Evolutionary conservation across 2,113 vertebrate species (phyloP), one percentile per base, ranked within the genome.

Genomic region (Platichthys flesus): DNA sequence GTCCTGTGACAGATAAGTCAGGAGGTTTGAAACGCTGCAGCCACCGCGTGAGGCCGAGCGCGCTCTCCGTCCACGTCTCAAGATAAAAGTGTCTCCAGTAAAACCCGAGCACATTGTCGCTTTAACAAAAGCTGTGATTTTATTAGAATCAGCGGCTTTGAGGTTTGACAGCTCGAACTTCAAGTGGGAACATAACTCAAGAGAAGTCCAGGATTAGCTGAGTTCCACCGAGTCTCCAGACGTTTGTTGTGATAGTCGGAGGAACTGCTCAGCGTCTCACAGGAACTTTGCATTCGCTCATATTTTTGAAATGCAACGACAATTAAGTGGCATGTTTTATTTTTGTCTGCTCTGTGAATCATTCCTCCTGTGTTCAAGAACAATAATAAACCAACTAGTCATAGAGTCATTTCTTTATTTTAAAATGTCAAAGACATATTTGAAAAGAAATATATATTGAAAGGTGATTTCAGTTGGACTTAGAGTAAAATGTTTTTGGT

Each of bases 1-100:
- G 40, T 73, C 76, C 68, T 61, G 49, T 10, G 4, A 21, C 49
- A 16, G 79, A 68, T 47, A 71, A 77, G 78, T 28, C 2, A 23
- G 40, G 45, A 0, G 71, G 59, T 52, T 56, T 28, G 63, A 79
- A 66, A 23, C 18, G 20, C 69, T 5, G 20, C 64, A 45, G 74
- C 31, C 56, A 2, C 23, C 1, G 28, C 2, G 54, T 49, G 70
- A 55, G 10, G 20, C 73, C 40, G 54, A 73, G 56, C 65, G 26
- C 63, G 61, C 49, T 21, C n/a, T 3, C 71, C 12, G 2, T 57
- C 23, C 23, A 24, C 23, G 10, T 1, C 28, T 23, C n/a, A 26
- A 31, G 26, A 65, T 49, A 62, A 63, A 63, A 16, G 61, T 47
- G 21, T n/a, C 20, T 10, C 12, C 21, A 24, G 28, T 15, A 57